Percentiles rank a stretch among this genome's conserved stretches.
Evolutionary conservation across 37 sponge, comb jelly and placozoan species (phyloP).

Genomic region (Petrosia ficiformis): DNA sequence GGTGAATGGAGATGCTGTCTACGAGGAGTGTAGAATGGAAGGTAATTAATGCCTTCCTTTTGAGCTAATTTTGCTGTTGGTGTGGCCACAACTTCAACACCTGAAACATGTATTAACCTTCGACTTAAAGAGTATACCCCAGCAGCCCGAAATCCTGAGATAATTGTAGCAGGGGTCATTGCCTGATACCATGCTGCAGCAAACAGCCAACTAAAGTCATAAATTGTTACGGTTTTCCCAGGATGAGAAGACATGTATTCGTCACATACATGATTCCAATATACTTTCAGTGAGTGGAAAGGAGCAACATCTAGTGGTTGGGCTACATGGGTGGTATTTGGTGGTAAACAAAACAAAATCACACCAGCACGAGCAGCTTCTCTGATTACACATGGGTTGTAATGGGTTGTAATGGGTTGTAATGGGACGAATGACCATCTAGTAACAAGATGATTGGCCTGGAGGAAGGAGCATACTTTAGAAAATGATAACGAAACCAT

Average conservation of each 20-base stretch:
- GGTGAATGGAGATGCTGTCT: too few species aligned
- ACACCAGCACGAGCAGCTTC: neutral
- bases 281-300: neutral
- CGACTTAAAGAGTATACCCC: neutral
- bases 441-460: neutral
- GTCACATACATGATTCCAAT: neutral
- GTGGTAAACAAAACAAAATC: neutral
- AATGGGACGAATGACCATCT: neutral
- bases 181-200: conserved; percentile 24
- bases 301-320: neutral
- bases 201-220: conserved; percentile 13
- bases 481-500: neutral
- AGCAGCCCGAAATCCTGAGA: conserved; percentile 10
- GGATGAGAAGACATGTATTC: neutral
- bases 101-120: too few species aligned
- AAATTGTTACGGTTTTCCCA: conserved; percentile 8
- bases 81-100: too few species aligned
- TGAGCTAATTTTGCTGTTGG: too few species aligned
- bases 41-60: too few species aligned
- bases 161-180: conserved; percentile 18
- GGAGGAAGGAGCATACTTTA: neutral
- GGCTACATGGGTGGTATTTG: neutral
- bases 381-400: neutral
- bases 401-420: too few species aligned
- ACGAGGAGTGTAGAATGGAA: too few species aligned